Evolutionary conservation across 2,797 vertebrate species (phyloP).

Genomic region (Dryobates pubescens): DNA sequence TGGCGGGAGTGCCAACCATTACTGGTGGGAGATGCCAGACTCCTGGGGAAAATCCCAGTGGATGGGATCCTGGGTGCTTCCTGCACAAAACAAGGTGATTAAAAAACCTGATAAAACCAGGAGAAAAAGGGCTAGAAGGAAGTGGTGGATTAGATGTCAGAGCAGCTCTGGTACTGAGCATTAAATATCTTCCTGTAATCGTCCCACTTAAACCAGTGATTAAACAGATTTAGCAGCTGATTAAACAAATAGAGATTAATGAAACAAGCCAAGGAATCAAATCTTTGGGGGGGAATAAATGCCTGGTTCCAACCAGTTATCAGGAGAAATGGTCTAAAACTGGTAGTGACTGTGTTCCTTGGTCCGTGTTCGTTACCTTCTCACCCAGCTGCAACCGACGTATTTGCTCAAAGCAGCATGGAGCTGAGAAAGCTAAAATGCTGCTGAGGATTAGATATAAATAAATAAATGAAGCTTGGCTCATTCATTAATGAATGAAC

Average conservation of each 20-base stretch:
- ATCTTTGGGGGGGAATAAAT: conserved; percentile 77
- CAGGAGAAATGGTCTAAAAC: conserved; percentile 80
- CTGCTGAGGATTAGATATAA: rapidly evolving
- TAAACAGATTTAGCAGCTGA: conserved; percentile 82
- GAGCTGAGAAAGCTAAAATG: conserved; percentile 39
- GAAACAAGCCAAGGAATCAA: conserved; percentile 80
- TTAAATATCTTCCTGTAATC: conserved; percentile 72
- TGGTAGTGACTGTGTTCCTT: conserved; percentile 50
- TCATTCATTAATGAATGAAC: too few species aligned
- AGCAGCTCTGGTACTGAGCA: neutral
- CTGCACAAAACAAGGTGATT: neutral
- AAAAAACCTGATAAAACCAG: neutral
- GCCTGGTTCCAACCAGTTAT: conserved; percentile 77
- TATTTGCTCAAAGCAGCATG: conserved; percentile 70
- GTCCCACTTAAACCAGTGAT: conserved; percentile 79
- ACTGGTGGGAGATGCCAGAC: neutral
- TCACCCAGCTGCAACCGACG: conserved; percentile 65
- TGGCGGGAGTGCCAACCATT: rapidly evolving
- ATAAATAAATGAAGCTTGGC: too few species aligned
- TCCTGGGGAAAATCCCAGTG: neutral
- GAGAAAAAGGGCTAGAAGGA: neutral
- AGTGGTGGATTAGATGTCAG: neutral
- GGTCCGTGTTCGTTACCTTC: conserved; percentile 59
- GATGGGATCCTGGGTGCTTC: neutral
- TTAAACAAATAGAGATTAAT: conserved; percentile 84